Evolutionary conservation across 2,888 invertebrate genomes (phyloP).

Genomic region (Pharmacophagus antenor): DNA sequence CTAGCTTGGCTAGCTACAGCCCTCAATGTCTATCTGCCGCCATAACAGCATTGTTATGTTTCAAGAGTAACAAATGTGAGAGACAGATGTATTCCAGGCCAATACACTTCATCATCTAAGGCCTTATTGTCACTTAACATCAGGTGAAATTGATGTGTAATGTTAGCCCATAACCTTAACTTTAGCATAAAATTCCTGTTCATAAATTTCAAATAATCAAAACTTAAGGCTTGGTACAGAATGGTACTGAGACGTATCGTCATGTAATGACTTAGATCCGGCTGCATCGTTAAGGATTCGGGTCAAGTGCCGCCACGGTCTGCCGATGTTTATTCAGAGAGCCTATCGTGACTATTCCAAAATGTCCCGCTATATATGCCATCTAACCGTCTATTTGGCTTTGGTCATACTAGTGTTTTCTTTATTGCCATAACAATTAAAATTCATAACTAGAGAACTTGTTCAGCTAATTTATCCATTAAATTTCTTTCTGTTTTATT

Average conservation of each 20-base stretch:
- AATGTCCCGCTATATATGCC: neutral
- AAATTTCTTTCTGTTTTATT: too few relatives aligned
- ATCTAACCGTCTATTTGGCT: neutral
- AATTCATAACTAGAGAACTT: neutral
- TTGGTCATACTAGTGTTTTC: neutral
- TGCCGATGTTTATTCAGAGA: constrained; percentile 16
- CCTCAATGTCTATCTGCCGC: too few relatives aligned
- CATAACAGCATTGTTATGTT: too few relatives aligned
- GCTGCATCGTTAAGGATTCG: constrained; percentile 13
- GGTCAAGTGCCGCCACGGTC: constrained; percentile 13
- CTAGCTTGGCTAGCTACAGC: too few relatives aligned
- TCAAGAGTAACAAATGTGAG: too few relatives aligned
- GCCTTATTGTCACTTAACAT: too few relatives aligned
- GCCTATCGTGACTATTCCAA: constrained; percentile 7
- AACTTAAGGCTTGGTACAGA: neutral
- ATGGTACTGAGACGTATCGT: too few relatives aligned
- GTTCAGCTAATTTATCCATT: neutral
- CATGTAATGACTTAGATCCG: neutral
- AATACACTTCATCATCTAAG: too few relatives aligned
- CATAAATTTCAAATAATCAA: neutral
- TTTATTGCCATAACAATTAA: neutral
- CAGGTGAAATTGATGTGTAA: too few relatives aligned
- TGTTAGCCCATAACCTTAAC: too few relatives aligned
- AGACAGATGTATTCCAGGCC: too few relatives aligned
- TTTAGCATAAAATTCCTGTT: neutral